These are phyloP conservation scores for Tetramorium simillimum DNA, from an alignment of 1,140 invertebrate genomes.

Conservation along the genomic window DNA sequence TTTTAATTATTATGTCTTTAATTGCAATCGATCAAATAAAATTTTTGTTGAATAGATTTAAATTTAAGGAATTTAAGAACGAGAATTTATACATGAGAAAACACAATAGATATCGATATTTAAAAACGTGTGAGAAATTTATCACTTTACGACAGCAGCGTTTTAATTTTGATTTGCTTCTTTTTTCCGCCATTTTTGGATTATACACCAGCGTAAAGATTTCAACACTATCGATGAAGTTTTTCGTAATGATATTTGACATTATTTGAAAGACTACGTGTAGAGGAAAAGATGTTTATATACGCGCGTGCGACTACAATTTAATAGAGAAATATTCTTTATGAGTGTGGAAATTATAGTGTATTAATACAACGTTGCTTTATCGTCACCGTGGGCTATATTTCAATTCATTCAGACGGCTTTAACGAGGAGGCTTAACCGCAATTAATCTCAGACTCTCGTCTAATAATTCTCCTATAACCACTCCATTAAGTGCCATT, in stretches of 20 bases:
- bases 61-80: not conserved
- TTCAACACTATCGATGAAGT: not conserved
- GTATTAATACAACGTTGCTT: conserved; percentile 65
- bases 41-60: not conserved
- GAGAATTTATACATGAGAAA: not conserved
- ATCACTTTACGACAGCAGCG: not conserved
- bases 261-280: not conserved
- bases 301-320: conserved; percentile 19
- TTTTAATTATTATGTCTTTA: not conserved
- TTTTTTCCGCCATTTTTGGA: not conserved
- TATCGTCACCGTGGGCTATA: conserved; percentile 71
- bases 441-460: conserved; percentile 71
- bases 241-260: not conserved
- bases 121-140: not conserved
- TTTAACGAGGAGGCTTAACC: conserved; percentile 73
- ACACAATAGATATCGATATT: not conserved
- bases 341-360: conserved; percentile 64
- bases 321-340: conserved; percentile 52
- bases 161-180: not conserved
- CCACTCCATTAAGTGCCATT: conserved; percentile 71
- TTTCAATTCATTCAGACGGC: conserved; percentile 68
- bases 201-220: not conserved
- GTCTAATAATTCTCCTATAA: conserved; percentile 75
- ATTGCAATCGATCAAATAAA: not conserved
- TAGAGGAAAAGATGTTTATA: not conserved